These are phyloP conservation scores for Diaphora mendica DNA, from an alignment of 2,888 invertebrate species.

Conservation along the genomic window DNA sequence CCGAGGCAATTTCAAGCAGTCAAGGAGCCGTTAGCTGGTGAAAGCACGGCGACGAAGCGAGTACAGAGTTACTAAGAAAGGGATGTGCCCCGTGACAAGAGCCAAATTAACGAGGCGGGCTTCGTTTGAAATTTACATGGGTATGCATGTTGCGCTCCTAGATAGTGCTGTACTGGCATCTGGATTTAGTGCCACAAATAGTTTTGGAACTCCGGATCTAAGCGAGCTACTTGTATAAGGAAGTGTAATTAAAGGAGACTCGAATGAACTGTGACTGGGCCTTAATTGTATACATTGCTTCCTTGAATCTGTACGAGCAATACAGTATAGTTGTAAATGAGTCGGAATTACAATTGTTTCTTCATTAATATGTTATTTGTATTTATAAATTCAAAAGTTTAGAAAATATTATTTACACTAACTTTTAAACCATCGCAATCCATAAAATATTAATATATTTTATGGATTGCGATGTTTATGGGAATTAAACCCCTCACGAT, in stretches of 20 bases:
- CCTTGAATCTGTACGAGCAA: constrained; percentile 45
- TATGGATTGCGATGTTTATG: too few species aligned
- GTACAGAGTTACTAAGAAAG: constrained; percentile 77
- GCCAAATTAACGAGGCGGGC: constrained; percentile 80
- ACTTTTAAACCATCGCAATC: neutral
- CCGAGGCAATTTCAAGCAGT: constrained; percentile 65
- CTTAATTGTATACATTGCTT: constrained; percentile 58
- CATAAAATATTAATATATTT: neutral
- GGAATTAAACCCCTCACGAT: neutral
- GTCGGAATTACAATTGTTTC: constrained; percentile 21
- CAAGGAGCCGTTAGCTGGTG: constrained; percentile 63
- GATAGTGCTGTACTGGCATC: constrained; percentile 70
- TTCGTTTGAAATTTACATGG: constrained; percentile 80
- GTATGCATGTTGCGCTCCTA: constrained; percentile 80
- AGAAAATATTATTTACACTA: neutral
- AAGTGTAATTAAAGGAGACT: constrained; percentile 77
- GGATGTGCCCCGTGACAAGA: constrained; percentile 81
- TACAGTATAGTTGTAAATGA: constrained; percentile 29
- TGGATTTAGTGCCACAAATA: constrained; percentile 81
- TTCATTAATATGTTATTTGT: constrained; percentile 24
- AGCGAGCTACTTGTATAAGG: constrained; percentile 63
- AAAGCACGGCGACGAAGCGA: constrained; percentile 57
- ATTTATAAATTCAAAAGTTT: neutral
- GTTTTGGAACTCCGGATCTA: constrained; percentile 71
- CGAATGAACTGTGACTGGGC: constrained; percentile 64